Percentiles rank a stretch among this genome's conserved stretches.
Evolutionary conservation across 2,888 invertebrate species (phyloP).

Genomic region (Elegia similella): DNA sequence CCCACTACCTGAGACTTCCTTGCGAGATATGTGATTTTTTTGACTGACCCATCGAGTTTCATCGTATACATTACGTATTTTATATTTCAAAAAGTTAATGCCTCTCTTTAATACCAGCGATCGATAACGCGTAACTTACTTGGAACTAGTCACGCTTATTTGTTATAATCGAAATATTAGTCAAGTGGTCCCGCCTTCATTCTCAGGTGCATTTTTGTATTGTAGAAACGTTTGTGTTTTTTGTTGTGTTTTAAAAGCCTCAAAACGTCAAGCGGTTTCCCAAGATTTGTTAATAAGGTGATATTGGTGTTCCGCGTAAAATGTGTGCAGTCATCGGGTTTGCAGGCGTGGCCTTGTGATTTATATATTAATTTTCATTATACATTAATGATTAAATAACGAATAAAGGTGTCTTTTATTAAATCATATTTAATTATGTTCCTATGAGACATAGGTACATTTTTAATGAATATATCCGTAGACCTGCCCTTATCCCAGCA

Average conservation of each 20-base stretch:
- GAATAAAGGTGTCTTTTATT: neutral
- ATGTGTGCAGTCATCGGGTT: conserved; percentile 30
- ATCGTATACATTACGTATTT: conserved; percentile 39
- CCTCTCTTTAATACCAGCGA: conserved; percentile 25
- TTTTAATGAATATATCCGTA: too few species aligned
- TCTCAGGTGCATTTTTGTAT: conserved; percentile 82
- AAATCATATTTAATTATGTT: too few species aligned
- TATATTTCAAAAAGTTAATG: neutral
- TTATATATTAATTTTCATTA: neutral
- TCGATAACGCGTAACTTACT: conserved; percentile 30
- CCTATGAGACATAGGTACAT: too few species aligned
- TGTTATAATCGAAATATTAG: conserved; percentile 76
- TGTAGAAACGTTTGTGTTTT: conserved; percentile 72
- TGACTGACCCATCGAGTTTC: conserved; percentile 21
- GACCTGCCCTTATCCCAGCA: too few species aligned
- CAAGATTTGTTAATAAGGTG: conserved; percentile 70
- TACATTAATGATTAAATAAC: neutral
- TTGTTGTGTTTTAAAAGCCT: conserved; percentile 69
- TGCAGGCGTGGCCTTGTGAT: neutral
- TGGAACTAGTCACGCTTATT: conserved; percentile 49
- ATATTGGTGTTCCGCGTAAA: conserved; percentile 47
- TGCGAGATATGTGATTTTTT: conserved; percentile 31
- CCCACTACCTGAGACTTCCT: conserved; percentile 74
- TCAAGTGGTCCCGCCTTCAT: conserved; percentile 78
- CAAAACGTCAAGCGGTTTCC: conserved; percentile 68